A percentile compares a stretch with the other conserved stretches of the same genome.
These are phyloP conservation scores for Craniophora ligustri DNA, from an alignment of 2,888 invertebrate species.

Conservation along the genomic window DNA sequence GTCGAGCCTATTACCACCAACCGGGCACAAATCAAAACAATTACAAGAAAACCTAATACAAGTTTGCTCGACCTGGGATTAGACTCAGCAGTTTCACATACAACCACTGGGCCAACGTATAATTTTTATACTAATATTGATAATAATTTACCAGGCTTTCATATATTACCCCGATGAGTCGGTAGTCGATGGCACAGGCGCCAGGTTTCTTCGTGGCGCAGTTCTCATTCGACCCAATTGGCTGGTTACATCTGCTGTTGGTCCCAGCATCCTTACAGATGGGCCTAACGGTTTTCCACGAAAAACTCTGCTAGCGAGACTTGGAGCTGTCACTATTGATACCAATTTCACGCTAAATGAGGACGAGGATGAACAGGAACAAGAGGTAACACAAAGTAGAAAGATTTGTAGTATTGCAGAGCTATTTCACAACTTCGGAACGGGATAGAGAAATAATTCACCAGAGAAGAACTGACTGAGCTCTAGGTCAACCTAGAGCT, in stretches of 20 bases:
- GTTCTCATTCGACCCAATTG: slow-evolving; percentile 73
- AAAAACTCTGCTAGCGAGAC: slow-evolving; percentile 78
- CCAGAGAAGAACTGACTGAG: too few species aligned
- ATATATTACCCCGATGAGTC: slow-evolving; percentile 78
- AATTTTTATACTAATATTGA: background rate
- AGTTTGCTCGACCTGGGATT: too few species aligned
- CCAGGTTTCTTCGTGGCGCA: slow-evolving; percentile 71
- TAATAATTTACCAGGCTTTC: slow-evolving; percentile 68
- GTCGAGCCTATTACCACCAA: too few species aligned
- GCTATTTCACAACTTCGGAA: too few species aligned
- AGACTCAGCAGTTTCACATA: too few species aligned
- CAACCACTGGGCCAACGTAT: too few species aligned
- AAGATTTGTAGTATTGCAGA: background rate
- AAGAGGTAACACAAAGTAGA: slow-evolving; percentile 67
- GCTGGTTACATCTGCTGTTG: slow-evolving; percentile 74
- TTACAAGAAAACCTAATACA: too few species aligned
- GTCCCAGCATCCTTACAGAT: slow-evolving; percentile 55
- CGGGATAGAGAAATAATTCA: too few species aligned
- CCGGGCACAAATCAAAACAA: too few species aligned
- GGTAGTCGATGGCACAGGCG: slow-evolving; percentile 64
- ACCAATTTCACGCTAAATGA: slow-evolving; percentile 74
- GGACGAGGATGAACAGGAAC: slow-evolving; percentile 82
- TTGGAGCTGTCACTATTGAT: slow-evolving; percentile 75
- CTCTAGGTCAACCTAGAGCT: too few species aligned
- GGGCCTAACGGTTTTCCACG: slow-evolving; percentile 68